Conservation (phyloP, 2,888 invertebrate species). For the Synergus laeviventris region DNA sequence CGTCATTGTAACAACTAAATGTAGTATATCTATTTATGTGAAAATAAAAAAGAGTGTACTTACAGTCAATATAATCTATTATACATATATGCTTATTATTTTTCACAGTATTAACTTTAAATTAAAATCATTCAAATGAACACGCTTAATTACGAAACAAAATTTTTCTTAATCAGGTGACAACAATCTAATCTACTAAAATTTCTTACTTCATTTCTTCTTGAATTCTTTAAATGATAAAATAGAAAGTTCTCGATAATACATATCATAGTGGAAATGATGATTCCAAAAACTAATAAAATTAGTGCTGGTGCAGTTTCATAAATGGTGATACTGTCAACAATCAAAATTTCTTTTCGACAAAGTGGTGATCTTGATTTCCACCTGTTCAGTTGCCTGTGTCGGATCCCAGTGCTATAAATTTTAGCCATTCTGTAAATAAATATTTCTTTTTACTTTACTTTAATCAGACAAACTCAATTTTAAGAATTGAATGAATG, state of each 20-base stretch:
- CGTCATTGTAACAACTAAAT: conserved; percentile 52
- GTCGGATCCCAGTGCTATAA: conserved; percentile 63
- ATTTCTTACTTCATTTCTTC: background rate
- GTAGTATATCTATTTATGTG: conserved; percentile 51
- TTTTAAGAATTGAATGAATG: too few species aligned
- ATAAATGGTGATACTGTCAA: conserved; percentile 66
- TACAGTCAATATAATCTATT: conserved; percentile 15
- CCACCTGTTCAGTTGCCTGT: conserved; percentile 65
- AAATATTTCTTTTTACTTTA: conserved; percentile 3
- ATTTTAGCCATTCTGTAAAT: conserved; percentile 61
- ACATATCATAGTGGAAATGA: conserved; percentile 58
- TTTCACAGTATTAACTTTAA: background rate
- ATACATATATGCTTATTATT: background rate
- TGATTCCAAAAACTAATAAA: conserved; percentile 58
- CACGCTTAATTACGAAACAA: background rate
- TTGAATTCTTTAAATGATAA: background rate
- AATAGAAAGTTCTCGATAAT: background rate
- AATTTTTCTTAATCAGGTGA: background rate
- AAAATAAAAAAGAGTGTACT: conserved; percentile 51
- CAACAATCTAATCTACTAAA: background rate
- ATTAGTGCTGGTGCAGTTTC: conserved; percentile 67
- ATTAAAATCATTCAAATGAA: background rate
- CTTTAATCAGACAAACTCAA: too few species aligned
- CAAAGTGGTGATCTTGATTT: conserved; percentile 67
- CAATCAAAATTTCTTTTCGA: conserved; percentile 58